Percentiles rank a stretch among this genome's conserved stretches.
phyloP scores from a whole-genome alignment of 37 sponge, comb jelly and placozoan species.

The Hormiphora californensis region DNA sequence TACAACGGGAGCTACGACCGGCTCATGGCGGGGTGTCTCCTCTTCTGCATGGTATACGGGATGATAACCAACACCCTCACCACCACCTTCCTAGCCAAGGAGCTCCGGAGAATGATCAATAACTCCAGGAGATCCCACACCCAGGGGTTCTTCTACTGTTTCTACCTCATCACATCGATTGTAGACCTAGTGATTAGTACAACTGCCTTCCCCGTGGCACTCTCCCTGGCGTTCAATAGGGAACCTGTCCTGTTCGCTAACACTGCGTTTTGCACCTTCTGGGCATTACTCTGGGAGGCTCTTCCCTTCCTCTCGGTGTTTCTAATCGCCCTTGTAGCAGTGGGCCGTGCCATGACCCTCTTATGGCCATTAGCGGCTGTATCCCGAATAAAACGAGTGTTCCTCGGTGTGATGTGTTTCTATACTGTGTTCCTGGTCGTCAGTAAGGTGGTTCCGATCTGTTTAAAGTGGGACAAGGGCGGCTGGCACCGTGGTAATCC shows the following conservation, averaged over 20 bases:
- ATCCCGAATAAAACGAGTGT: neutral
- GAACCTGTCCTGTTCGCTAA: neutral
- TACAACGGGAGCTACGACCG: no score
- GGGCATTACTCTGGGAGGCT: neutral
- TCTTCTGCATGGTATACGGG: no score
- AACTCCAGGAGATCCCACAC: no score
- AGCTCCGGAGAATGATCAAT: no score
- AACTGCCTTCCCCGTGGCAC: slow-evolving; percentile 1
- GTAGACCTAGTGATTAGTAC: neutral
- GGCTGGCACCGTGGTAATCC: neutral
- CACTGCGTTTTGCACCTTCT: neutral
- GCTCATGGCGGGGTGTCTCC: no score
- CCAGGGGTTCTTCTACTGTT: no score
- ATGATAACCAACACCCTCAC: no score
- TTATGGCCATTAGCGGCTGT: neutral
- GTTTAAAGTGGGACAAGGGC: neutral
- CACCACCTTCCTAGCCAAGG: no score
- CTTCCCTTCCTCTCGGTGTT: neutral
- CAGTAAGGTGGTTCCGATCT: neutral
- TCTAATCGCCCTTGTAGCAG: neutral
- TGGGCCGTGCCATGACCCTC: neutral
- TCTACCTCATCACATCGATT: no score
- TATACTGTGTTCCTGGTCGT: neutral
- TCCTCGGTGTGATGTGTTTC: neutral
- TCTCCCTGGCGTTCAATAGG: neutral